Percentiles rank a stretch among this genome's conserved stretches.
Evolutionary conservation across 1,140 invertebrate genomes (phyloP).

Genomic region (Philotrypesis tridentata): DNA sequence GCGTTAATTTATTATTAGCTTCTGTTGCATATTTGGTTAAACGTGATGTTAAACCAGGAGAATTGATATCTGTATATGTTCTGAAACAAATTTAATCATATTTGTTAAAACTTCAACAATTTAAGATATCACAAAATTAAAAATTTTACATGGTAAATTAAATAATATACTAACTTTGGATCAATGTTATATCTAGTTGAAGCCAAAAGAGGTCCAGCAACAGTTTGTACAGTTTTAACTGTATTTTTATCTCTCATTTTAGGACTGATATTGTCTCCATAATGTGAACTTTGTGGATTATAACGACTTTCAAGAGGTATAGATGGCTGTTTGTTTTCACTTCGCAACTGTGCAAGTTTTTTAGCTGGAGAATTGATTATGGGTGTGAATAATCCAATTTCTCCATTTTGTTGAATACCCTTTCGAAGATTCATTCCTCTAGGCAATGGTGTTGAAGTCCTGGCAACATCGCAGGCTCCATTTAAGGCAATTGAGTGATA

Average conservation of each 20-base stretch:
- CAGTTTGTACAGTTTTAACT: constrained; percentile 64
- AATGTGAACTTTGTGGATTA: constrained; percentile 59
- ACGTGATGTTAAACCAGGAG: constrained; percentile 67
- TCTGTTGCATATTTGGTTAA: constrained; percentile 70
- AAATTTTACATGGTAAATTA: not conserved
- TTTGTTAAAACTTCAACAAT: not conserved
- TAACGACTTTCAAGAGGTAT: constrained; percentile 54
- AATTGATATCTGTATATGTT: constrained; percentile 66
- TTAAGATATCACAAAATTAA: not conserved
- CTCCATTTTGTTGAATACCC: constrained; percentile 55
- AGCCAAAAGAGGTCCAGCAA: constrained; percentile 66
- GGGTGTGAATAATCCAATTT: constrained; percentile 31
- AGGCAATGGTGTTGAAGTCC: constrained; percentile 57
- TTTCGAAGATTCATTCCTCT: constrained; percentile 37
- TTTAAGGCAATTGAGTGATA: constrained; percentile 44
- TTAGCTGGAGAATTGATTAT: constrained; percentile 6
- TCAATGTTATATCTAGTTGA: constrained; percentile 71
- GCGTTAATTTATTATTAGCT: constrained; percentile 64
- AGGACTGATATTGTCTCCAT: constrained; percentile 62
- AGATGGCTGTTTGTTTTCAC: constrained; percentile 48
- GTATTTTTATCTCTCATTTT: constrained; percentile 59
- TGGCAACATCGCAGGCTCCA: constrained; percentile 31
- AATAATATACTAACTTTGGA: constrained; percentile 62
- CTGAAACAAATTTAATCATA: constrained; percentile 52
- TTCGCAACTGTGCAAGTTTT: constrained; percentile 22